These are phyloP conservation scores for Leiothrix lutea DNA, from an alignment of 2,113 vertebrate genomes.

Conservation along the genomic window DNA sequence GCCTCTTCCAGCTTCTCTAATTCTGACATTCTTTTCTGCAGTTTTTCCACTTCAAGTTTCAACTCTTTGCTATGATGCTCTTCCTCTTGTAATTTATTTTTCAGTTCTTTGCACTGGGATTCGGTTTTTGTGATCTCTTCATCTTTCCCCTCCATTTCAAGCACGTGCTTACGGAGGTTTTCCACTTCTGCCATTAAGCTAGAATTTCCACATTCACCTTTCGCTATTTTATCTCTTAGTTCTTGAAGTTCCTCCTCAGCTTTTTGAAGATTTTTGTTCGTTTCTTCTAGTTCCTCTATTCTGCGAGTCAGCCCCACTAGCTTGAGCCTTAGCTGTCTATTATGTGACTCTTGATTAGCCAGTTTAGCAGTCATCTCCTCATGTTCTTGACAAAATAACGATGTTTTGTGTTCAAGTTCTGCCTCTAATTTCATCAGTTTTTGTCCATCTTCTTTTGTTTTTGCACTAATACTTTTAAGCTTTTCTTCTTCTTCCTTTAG, in stretches of 20 bases:
- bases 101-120: constrained; percentile 87
- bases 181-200: constrained; percentile 90
- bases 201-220: constrained; percentile 88
- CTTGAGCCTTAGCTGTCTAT: constrained; percentile 85
- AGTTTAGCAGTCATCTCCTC: constrained; percentile 89
- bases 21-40: constrained; percentile 91
- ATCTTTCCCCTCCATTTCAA: constrained; percentile 97
- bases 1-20: constrained; percentile 89
- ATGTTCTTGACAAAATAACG: constrained; percentile 83
- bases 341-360: constrained; percentile 84
- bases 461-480: constrained; percentile 67
- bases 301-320: constrained; percentile 77
- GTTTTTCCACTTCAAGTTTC: constrained; percentile 87
- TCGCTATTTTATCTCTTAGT: constrained; percentile 88
- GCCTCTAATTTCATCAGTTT: constrained; percentile 85
- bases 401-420: constrained; percentile 83
- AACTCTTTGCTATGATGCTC: constrained; percentile 86
- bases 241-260: constrained; percentile 91
- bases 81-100: constrained; percentile 86
- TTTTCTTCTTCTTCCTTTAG: constrained; percentile 87
- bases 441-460: constrained; percentile 86
- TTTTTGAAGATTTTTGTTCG: constrained; percentile 83
- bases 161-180: constrained; percentile 87
- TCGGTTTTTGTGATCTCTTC: constrained; percentile 94
- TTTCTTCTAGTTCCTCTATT: constrained; percentile 90